phyloP scores from a whole-genome alignment of 1,140 invertebrate species.

The Delia radicum region DNA sequence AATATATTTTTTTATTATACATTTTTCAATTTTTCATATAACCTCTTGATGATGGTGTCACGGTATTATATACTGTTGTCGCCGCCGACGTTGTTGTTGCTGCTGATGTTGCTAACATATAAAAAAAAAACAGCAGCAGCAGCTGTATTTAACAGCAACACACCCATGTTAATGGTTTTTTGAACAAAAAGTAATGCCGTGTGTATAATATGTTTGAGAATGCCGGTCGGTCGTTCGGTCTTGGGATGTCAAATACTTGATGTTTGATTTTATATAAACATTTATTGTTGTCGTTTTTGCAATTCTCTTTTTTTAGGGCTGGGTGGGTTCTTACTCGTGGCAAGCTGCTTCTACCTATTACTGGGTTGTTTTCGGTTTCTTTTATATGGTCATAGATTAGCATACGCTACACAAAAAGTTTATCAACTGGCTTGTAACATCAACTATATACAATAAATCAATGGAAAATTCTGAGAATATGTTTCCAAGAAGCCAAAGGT shows the following conservation, averaged over 20 bases:
- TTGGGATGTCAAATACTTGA: neutral
- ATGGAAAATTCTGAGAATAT: too few relatives aligned
- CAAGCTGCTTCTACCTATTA: neutral
- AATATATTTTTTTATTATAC: neutral
- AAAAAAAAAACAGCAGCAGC: neutral
- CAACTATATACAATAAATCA: too few relatives aligned
- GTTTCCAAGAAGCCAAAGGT: too few relatives aligned
- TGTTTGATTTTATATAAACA: neutral
- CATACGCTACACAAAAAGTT: neutral
- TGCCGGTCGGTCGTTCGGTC: neutral
- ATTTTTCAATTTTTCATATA: neutral
- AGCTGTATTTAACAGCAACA: neutral
- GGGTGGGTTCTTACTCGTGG: neutral
- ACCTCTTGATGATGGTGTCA: neutral
- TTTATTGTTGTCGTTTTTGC: neutral
- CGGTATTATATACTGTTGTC: neutral
- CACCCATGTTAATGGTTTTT: neutral
- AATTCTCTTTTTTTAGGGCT: neutral
- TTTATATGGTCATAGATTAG: too few relatives aligned
- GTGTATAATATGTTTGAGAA: neutral
- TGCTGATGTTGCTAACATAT: neutral
- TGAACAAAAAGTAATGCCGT: neutral
- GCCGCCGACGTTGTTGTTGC: neutral
- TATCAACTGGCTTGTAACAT: too few relatives aligned
- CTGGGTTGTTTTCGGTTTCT: neutral